These are phyloP conservation scores for Hydropsyche tenuis DNA, from an alignment of 1,140 invertebrate species.

Conservation along the genomic window DNA sequence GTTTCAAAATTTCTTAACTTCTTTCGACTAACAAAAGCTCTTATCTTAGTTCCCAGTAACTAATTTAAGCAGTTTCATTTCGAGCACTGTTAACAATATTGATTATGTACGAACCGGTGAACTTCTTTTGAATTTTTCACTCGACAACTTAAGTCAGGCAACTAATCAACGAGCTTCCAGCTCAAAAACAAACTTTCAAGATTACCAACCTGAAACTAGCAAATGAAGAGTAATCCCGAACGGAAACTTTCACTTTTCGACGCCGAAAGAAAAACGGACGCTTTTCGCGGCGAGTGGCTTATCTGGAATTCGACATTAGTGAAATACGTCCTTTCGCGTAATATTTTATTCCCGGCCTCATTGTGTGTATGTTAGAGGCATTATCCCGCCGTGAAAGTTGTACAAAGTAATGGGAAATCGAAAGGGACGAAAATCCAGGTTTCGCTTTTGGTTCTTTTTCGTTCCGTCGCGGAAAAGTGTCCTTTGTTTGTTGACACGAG, in stretches of 20 bases:
- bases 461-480: background rate
- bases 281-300: too few relatives aligned
- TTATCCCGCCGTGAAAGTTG: background rate
- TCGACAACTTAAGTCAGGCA: background rate
- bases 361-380: background rate
- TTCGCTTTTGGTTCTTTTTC: background rate
- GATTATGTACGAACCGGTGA: too few relatives aligned
- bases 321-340: background rate
- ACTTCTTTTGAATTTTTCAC: background rate
- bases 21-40: too few relatives aligned
- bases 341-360: background rate
- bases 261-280: too few relatives aligned
- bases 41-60: too few relatives aligned
- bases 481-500: background rate
- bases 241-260: slow-evolving; percentile 1
- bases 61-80: too few relatives aligned
- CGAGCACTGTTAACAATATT: too few relatives aligned
- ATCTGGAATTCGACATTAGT: too few relatives aligned
- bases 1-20: too few relatives aligned
- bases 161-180: background rate
- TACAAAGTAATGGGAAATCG: background rate
- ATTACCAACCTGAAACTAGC: slow-evolving; percentile 12
- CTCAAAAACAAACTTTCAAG: background rate
- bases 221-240: slow-evolving; percentile 18
- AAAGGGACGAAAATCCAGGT: background rate